A percentile compares a stretch with the other conserved stretches of the same genome.
phyloP scores from a whole-genome alignment of 2,113 vertebrate species.

The Campylomormyrus numenius region DNA sequence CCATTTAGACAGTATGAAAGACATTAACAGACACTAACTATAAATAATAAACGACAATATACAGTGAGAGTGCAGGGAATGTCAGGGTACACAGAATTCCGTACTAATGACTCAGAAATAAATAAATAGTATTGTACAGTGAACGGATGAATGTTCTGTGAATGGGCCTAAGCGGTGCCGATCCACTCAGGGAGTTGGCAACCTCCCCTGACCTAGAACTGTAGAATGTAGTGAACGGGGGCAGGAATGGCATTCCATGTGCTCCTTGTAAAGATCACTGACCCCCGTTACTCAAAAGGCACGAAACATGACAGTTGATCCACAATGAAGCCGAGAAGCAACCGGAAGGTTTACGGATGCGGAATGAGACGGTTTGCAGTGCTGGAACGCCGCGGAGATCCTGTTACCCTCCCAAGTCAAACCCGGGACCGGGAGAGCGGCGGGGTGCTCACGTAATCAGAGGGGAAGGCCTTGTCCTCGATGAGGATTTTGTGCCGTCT shows the following conservation, averaged over 20 bases:
- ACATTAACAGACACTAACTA: neutral
- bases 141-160: neutral
- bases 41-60: neutral
- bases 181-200: neutral
- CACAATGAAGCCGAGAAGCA: neutral
- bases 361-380: neutral
- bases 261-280: neutral
- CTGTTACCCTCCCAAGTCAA: neutral
- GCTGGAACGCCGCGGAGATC: neutral
- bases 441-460: constrained; percentile 79
- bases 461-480: constrained; percentile 87
- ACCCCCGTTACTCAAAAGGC: neutral
- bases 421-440: neutral
- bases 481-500: constrained; percentile 82
- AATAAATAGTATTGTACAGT: neutral
- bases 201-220: neutral
- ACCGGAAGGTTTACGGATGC: neutral
- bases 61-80: neutral
- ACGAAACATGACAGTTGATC: neutral
- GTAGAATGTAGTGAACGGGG: neutral
- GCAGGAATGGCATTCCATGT: neutral
- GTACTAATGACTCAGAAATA: neutral
- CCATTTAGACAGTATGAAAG: neutral
- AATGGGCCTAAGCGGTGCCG: neutral
- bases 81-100: neutral